A percentile compares a stretch with the other conserved stretches of the same genome.
Evolutionary conservation across 2,797 vertebrate genomes (phyloP).

Genomic region (Vultur gryphus): DNA sequence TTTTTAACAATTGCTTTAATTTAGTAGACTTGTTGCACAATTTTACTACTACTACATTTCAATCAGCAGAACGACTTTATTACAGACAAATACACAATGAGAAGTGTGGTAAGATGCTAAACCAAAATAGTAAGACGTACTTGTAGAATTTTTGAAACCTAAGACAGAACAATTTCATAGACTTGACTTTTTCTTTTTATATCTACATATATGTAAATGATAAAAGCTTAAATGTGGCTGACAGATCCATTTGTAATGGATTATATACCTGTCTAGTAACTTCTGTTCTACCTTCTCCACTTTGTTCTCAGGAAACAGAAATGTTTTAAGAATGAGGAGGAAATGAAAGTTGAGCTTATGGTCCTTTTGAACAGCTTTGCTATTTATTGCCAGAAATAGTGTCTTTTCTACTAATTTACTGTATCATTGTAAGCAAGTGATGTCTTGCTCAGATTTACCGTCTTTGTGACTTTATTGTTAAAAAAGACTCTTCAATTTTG

Average conservation of each 20-base stretch:
- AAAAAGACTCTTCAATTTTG: neutral
- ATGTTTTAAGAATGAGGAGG: neutral
- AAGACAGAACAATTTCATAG: neutral
- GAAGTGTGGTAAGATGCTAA: neutral
- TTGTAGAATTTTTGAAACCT: neutral
- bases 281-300: neutral
- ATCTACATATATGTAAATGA: neutral
- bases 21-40: neutral
- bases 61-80: neutral
- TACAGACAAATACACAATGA: accelerated
- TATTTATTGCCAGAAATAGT: neutral
- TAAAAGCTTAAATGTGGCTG: neutral
- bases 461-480: neutral
- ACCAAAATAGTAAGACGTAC: neutral
- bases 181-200: neutral
- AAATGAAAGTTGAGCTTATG: neutral
- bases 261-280: neutral
- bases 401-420: neutral
- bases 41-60: neutral
- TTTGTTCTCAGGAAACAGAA: neutral
- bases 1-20: neutral
- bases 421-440: neutral
- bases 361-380: neutral
- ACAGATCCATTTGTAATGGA: neutral
- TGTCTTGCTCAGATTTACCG: neutral